These are phyloP conservation scores for Notospermus geniculatus DNA, from an alignment of 1,140 invertebrate species.

Conservation along the genomic window DNA sequence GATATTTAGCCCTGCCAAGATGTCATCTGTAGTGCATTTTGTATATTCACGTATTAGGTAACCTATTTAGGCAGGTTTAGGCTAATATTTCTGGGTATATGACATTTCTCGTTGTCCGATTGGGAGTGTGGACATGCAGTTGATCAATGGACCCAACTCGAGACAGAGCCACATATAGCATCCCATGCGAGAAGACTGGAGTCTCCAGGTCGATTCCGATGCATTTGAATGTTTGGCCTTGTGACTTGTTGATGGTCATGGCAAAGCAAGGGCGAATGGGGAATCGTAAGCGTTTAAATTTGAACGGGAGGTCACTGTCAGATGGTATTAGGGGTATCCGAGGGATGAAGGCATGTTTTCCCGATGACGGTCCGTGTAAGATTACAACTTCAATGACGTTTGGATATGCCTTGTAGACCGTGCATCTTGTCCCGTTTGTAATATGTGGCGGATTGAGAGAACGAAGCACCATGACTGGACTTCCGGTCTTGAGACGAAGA, in stretches of 20 bases:
- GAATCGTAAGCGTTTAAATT: conserved; percentile 60
- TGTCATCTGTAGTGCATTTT: too few species aligned
- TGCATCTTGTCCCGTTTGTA: conserved; percentile 17
- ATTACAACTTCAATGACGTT: conserved; percentile 53
- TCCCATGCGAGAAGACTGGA: too few species aligned
- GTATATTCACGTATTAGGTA: too few species aligned
- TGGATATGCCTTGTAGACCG: conserved; percentile 3
- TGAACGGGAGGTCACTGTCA: conserved; percentile 28
- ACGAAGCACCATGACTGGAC: conserved; percentile 53
- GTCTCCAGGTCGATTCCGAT: too few species aligned
- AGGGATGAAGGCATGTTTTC: conserved; percentile 28
- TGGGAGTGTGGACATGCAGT: too few species aligned
- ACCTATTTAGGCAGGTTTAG: too few species aligned
- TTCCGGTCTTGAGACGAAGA: conserved; percentile 32
- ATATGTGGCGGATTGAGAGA: conserved; percentile 51
- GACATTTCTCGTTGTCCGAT: too few species aligned
- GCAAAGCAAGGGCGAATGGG: conserved; percentile 57
- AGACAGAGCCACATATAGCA: too few species aligned
- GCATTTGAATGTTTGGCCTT: conserved; percentile 58
- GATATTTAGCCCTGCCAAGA: too few species aligned
- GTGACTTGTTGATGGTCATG: conserved; percentile 62
- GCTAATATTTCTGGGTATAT: too few species aligned
- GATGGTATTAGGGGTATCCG: conserved; percentile 26
- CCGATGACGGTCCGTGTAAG: conserved; percentile 15
- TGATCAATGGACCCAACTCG: too few species aligned